Evolutionary conservation across 2,888 invertebrate genomes (phyloP).

Genomic region (Schizaphis graminum): DNA sequence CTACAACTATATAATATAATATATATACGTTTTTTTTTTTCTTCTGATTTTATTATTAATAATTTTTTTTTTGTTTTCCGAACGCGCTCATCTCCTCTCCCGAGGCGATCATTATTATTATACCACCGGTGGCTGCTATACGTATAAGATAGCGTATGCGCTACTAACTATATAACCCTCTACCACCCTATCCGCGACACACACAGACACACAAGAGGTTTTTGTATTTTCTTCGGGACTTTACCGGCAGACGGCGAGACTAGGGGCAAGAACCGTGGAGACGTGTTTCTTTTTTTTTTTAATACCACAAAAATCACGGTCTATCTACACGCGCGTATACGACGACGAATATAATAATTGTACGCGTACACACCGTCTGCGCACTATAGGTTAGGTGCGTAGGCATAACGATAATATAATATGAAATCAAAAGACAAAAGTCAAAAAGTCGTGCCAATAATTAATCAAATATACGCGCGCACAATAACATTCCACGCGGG

Average conservation of each 20-base stretch:
- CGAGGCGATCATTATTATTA: neutral
- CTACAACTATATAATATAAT: neutral
- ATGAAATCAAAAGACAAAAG: constrained; percentile 16
- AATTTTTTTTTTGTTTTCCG: constrained; percentile 10
- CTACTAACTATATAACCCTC: neutral
- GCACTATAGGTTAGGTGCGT: neutral
- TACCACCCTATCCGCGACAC: neutral
- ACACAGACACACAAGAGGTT: neutral
- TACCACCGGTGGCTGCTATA: neutral
- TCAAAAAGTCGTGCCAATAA: constrained; percentile 41
- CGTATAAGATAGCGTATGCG: neutral
- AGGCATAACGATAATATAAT: neutral
- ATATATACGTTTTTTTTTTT: constrained; percentile 14
- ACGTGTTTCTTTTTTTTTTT: neutral
- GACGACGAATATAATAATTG: neutral
- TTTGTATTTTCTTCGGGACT: neutral
- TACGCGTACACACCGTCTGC: too few relatives aligned
- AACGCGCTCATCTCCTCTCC: constrained; percentile 25
- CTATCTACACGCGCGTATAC: neutral
- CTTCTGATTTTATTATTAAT: neutral
- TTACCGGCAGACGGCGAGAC: neutral
- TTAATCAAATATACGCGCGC: neutral
- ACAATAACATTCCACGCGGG: constrained; percentile 17
- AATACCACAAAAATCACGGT: neutral
- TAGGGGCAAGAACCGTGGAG: neutral